Evolutionary conservation across 1,140 invertebrate genomes (phyloP), one percentile per base, ranked within the genome.

Genomic region (Temnothorax nylanderi): DNA sequence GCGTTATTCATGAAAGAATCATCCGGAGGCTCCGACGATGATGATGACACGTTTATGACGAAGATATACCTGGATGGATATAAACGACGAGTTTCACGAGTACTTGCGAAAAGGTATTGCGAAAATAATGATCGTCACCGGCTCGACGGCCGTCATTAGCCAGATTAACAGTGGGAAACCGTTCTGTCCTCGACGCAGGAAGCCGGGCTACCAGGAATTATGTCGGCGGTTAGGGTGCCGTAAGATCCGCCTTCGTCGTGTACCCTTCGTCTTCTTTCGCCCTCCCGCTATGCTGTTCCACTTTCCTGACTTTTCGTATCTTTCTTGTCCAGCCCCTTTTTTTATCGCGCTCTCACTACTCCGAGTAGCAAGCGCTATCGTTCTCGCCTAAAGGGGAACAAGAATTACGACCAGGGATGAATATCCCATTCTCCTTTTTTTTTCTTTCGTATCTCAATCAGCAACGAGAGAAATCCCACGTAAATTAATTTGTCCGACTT

Each of bases 211-310:
- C 62, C 87, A 75, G 88, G 90, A 94, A 92, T 94, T 94, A 94
- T 94, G 93, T 93, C 90, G 90, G 85, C 90, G 90, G 81, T 92
- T 91, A 93, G 89, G 93, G 89, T 91, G 91, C 90, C 88, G 18
- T 67, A 60, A 91, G 94, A 94, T 92, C 93, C 94, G 94, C 94
- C 93, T 93, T 93, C 91, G 92, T 90, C 94, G 90, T 94, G 94
- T 94, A 94, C 91, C 87, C 90, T 87, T 77, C 91, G 76, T 89
- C 91, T 72, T 92, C 88, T 86, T 89, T 86, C 72, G 49, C 21
- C 64, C 41, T 65, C 80, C 74, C 11, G 44, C 54, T 67, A 26
- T 26, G 58, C 74, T 67, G 44, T 16, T 47, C 80, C 37, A 89
- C 85, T 74, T 54, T 49, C 18, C 85, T 51, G 26, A 60, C 65